Percentiles rank a stretch among this genome's conserved stretches.
Conservation (phyloP, 2,113 vertebrate genomes). For the Clarias gariepinus region DNA sequence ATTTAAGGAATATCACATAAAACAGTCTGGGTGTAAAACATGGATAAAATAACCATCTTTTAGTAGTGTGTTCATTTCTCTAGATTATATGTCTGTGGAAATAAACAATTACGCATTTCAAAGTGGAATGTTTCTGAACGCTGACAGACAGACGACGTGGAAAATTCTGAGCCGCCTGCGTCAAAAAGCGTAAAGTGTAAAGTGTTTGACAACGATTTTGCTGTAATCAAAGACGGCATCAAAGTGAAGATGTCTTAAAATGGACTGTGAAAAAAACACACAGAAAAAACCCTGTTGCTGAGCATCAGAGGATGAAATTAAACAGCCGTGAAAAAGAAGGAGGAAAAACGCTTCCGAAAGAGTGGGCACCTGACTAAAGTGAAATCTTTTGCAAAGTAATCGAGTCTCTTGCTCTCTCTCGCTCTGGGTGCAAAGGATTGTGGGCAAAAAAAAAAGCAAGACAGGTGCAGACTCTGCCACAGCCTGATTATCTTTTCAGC, state of each 20-base stretch:
- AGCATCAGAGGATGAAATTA: slow-evolving; percentile 39
- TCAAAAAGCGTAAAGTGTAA: background rate
- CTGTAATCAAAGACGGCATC: slow-evolving; percentile 16
- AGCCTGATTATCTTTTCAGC: slow-evolving; percentile 30
- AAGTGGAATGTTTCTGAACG: background rate
- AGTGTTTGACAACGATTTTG: slow-evolving; percentile 8
- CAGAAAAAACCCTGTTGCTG: slow-evolving; percentile 3
- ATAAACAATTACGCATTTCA: background rate
- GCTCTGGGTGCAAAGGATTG: background rate
- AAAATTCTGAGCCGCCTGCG: background rate
- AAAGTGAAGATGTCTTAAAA: slow-evolving; percentile 15
- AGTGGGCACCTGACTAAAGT: background rate
- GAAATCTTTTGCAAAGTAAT: slow-evolving; percentile 29
- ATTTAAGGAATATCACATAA: background rate
- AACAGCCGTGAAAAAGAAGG: slow-evolving; percentile 16
- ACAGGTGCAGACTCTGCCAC: slow-evolving; percentile 9
- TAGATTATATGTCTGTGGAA: background rate
- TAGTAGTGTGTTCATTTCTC: background rate
- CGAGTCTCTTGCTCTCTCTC: background rate
- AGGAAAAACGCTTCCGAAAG: slow-evolving; percentile 10
- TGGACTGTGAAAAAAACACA: background rate
- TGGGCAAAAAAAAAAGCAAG: slow-evolving; percentile 15
- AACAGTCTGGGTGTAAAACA: background rate
- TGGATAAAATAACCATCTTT: background rate
- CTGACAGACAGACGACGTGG: background rate